phyloP scores from a whole-genome alignment of 1,140 invertebrate species.

The Aphaenogaster ashmeadi region DNA sequence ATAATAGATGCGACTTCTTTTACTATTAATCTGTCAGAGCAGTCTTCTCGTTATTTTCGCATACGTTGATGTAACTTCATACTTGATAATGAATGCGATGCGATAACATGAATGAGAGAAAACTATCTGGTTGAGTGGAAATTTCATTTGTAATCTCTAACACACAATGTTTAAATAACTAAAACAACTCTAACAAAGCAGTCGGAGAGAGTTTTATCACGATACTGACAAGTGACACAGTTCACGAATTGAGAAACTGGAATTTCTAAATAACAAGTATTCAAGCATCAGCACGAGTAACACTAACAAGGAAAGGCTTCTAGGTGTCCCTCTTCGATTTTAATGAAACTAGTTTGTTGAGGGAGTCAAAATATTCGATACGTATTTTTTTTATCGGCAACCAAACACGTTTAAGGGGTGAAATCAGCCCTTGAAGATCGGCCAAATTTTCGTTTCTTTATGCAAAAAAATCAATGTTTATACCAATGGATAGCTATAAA shows the following conservation, averaged over 20 bases:
- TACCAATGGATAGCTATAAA: too few species aligned
- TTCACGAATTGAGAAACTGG: conserved; percentile 10
- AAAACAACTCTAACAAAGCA: conserved; percentile 23
- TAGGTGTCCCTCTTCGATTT: too few species aligned
- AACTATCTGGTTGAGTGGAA: conserved; percentile 1
- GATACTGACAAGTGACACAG: conserved; percentile 22
- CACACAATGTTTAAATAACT: conserved; percentile 19
- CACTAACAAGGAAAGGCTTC: background rate
- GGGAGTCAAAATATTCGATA: too few species aligned
- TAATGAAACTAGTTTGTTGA: too few species aligned
- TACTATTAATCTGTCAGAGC: background rate
- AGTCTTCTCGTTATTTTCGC: background rate
- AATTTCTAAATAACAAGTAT: conserved; percentile 20
- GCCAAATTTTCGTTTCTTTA: too few species aligned
- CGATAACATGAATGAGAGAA: background rate
- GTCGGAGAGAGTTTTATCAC: conserved; percentile 20
- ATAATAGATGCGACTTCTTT: background rate
- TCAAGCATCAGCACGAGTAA: background rate
- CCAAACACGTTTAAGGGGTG: too few species aligned
- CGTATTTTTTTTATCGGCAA: too few species aligned
- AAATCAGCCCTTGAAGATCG: too few species aligned
- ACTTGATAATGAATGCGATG: background rate
- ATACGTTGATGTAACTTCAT: conserved; percentile 13
- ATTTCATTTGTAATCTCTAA: conserved; percentile 35
- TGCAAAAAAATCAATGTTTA: too few species aligned